Evolutionary conservation across 2,888 invertebrate species (phyloP).

Genomic region (Octodonta nipae): DNA sequence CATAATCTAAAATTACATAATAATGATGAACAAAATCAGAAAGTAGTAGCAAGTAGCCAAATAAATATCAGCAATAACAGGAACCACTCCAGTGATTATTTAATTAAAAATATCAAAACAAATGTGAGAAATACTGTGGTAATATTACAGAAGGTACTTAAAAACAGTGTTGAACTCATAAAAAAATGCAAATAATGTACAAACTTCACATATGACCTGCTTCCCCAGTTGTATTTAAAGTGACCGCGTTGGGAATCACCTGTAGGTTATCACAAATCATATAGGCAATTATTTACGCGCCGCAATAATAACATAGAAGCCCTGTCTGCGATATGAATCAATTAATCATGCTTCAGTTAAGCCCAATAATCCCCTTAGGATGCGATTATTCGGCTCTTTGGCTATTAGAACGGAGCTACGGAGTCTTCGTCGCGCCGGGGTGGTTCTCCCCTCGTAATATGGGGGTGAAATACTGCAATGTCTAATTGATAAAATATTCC

Average conservation of each 20-base stretch:
- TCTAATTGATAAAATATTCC: constrained; percentile 30
- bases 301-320: constrained; percentile 31
- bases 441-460: constrained; percentile 2
- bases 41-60: too few relatives aligned
- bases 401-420: constrained; percentile 20
- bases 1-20: too few relatives aligned
- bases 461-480: constrained; percentile 7
- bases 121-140: too few relatives aligned
- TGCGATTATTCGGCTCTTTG: constrained; percentile 34
- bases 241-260: constrained; percentile 29
- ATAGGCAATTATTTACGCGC: constrained; percentile 34
- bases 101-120: too few relatives aligned
- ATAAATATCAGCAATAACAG: too few relatives aligned
- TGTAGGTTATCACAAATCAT: constrained; percentile 26
- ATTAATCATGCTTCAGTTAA: constrained; percentile 36
- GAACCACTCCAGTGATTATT: too few relatives aligned
- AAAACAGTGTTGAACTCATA: too few relatives aligned
- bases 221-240: too few relatives aligned
- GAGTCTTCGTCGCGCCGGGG: constrained; percentile 7
- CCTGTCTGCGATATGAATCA: constrained; percentile 34
- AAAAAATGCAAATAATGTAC: too few relatives aligned
- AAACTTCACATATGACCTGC: too few relatives aligned
- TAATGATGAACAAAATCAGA: too few relatives aligned
- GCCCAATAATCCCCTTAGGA: constrained; percentile 33
- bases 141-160: too few relatives aligned